Conservation (phyloP, 2,888 invertebrate genomes). For the Chouioia cunea region DNA sequence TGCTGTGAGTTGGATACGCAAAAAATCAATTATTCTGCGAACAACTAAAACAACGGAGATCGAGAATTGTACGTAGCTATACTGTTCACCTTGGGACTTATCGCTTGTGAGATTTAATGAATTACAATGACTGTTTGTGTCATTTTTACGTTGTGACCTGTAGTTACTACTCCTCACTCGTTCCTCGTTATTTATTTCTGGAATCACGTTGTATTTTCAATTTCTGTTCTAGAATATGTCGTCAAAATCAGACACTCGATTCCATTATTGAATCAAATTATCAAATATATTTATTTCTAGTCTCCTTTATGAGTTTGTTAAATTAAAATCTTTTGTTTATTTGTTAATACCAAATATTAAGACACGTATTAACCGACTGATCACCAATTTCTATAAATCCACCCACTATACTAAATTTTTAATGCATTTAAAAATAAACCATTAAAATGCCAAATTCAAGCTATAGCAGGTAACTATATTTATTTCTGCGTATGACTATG, state of each 20-base stretch:
- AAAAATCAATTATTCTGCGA: slow-evolving; percentile 10
- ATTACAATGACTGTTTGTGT: slow-evolving; percentile 14
- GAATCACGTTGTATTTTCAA: background rate
- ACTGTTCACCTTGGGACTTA: slow-evolving; percentile 28
- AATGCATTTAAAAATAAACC: too few relatives aligned
- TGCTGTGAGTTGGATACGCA: background rate
- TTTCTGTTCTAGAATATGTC: background rate
- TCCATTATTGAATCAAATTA: too few relatives aligned
- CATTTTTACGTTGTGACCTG: slow-evolving; percentile 1
- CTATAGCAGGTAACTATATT: too few relatives aligned
- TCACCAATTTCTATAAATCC: too few relatives aligned
- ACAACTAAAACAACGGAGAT: background rate
- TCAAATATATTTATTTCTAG: too few relatives aligned
- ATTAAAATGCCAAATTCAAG: too few relatives aligned
- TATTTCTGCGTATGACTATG: slow-evolving; percentile 13
- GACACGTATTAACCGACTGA: too few relatives aligned
- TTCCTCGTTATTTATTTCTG: slow-evolving; percentile 9
- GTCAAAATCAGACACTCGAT: background rate
- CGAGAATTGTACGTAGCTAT: background rate
- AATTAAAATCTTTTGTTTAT: too few relatives aligned
- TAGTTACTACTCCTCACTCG: background rate
- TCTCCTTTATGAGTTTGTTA: too few relatives aligned
- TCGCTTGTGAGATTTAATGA: slow-evolving; percentile 28
- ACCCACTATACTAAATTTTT: too few relatives aligned
- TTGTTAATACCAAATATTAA: too few relatives aligned